phyloP scores from a whole-genome alignment of 2,888 invertebrate genomes.

The Odontocolon sp. region DNA sequence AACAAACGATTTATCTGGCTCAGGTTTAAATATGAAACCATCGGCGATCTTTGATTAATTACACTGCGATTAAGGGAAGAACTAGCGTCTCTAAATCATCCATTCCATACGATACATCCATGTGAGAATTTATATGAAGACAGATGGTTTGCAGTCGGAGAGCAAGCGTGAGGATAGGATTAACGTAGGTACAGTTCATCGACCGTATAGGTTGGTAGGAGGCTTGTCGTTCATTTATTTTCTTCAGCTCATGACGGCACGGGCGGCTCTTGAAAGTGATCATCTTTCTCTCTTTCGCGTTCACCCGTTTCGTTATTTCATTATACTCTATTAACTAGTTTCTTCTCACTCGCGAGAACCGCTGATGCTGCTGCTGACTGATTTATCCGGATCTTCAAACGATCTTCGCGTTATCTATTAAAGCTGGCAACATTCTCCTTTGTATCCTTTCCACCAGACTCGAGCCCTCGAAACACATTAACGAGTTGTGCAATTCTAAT shows the following conservation, averaged over 20 bases:
- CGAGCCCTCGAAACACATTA: constrained; percentile 20
- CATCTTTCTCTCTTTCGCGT: background rate
- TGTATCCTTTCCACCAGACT: background rate
- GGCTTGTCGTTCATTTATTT: constrained; percentile 42
- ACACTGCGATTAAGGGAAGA: constrained; percentile 17
- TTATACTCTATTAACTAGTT: constrained; percentile 1
- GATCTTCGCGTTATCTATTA: constrained; percentile 6
- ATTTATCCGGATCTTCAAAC: constrained; percentile 9
- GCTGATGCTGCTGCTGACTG: background rate
- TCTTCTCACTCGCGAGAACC: constrained; percentile 2
- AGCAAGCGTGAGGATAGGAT: constrained; percentile 47
- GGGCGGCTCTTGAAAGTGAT: constrained; percentile 46
- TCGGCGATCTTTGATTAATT: constrained; percentile 45
- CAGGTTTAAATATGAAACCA: background rate
- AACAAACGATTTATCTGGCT: constrained; percentile 18
- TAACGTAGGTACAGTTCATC: constrained; percentile 39
- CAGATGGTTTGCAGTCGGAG: constrained; percentile 48
- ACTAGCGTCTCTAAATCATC: constrained; percentile 40
- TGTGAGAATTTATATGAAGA: constrained; percentile 50
- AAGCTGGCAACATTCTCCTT: too few species aligned
- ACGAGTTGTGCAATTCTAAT: constrained; percentile 1
- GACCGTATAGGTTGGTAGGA: constrained; percentile 31
- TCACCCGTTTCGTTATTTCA: background rate
- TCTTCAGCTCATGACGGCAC: constrained; percentile 22
- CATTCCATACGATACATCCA: background rate